Conservation (phyloP, 2,888 invertebrate genomes). For the Rhagium mordax region DNA sequence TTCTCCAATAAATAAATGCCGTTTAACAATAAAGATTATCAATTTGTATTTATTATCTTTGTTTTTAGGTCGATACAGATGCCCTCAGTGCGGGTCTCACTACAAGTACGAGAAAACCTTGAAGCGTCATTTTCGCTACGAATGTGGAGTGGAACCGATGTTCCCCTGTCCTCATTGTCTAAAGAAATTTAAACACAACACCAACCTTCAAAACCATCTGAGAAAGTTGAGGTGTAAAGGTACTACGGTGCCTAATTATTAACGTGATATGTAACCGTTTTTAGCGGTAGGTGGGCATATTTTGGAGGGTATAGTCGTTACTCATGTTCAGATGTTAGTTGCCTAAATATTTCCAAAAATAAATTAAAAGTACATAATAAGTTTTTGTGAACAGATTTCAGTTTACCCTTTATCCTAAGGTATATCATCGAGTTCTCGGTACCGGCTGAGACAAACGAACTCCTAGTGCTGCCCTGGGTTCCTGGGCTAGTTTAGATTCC, state of each 20-base stretch:
- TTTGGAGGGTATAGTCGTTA: neutral
- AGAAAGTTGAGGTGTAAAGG: slow-evolving; percentile 78
- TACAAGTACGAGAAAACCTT: slow-evolving; percentile 43
- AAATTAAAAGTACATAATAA: neutral
- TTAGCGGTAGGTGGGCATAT: neutral
- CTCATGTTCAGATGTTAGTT: neutral
- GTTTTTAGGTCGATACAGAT: slow-evolving; percentile 38
- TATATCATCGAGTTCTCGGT: no score
- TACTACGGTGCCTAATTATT: neutral
- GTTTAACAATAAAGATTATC: no score
- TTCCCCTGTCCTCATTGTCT: slow-evolving; percentile 33
- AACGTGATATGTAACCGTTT: neutral
- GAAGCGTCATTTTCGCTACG: slow-evolving; percentile 38
- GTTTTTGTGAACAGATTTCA: no score
- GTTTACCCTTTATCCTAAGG: no score
- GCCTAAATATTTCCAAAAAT: neutral
- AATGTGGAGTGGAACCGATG: slow-evolving; percentile 43
- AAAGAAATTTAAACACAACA: slow-evolving; percentile 39
- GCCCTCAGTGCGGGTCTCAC: slow-evolving; percentile 33
- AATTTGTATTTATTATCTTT: no score
- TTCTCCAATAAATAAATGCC: no score
- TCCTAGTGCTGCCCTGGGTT: no score
- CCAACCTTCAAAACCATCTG: slow-evolving; percentile 35
- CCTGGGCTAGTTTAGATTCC: no score
- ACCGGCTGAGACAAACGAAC: no score